A percentile compares a stretch with the other conserved stretches of the same genome.
Conservation (phyloP, 1,140 invertebrate species). For the Drosophila eugracilis region DNA sequence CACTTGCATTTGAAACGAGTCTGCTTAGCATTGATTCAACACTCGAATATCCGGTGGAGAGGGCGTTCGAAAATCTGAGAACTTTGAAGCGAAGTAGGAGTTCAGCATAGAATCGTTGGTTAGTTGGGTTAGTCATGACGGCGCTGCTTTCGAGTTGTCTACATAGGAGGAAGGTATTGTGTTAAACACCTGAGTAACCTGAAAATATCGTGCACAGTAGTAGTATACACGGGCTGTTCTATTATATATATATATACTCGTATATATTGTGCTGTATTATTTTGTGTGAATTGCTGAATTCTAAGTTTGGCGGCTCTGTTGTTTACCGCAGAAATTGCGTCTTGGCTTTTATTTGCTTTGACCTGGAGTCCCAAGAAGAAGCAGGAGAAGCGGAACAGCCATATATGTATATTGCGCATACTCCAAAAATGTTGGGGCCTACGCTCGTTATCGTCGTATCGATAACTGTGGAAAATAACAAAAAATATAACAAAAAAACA, state of each 20-base stretch:
- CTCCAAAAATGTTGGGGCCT: conserved; percentile 39
- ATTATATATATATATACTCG: background rate
- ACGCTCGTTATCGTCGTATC: conserved; percentile 65
- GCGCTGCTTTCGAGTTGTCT: conserved; percentile 26
- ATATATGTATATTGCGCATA: conserved; percentile 40
- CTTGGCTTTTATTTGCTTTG: conserved; percentile 63
- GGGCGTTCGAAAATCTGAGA: conserved; percentile 13
- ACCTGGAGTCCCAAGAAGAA: conserved; percentile 12
- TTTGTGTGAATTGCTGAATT: conserved; percentile 19
- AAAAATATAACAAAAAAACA: conserved; percentile 32
- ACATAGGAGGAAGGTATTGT: conserved; percentile 42
- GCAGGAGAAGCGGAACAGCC: conserved; percentile 24
- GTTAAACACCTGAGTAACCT: conserved; percentile 20
- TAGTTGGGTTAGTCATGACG: conserved; percentile 50
- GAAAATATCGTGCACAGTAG: background rate
- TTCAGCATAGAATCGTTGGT: conserved; percentile 2
- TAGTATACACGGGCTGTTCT: no score
- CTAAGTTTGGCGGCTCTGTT: conserved; percentile 31
- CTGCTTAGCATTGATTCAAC: conserved; percentile 41
- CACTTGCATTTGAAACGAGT: conserved; percentile 21
- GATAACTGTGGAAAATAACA: conserved; percentile 70
- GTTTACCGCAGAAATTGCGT: conserved; percentile 68
- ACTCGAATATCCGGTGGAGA: conserved; percentile 28
- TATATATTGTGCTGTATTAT: background rate
- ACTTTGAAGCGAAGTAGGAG: conserved; percentile 2